Evolutionary conservation across 2,797 vertebrate species (phyloP).

Genomic region (Gymnoscopelus braueri): DNA sequence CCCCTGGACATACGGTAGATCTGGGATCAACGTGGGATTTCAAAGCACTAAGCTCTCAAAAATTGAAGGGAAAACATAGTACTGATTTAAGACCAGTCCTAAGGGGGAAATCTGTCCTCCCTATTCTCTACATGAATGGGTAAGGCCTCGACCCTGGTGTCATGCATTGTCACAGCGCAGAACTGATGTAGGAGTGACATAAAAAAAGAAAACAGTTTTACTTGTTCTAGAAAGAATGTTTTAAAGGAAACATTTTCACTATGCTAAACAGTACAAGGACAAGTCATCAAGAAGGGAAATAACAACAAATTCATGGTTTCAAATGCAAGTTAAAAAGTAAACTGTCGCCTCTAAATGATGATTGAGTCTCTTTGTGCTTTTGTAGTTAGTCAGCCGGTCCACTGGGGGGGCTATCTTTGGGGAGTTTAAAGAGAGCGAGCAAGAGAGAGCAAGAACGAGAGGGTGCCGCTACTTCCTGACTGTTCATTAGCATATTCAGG

Average conservation of each 20-base stretch:
- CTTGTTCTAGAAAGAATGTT: conserved; percentile 52
- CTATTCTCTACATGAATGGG: conserved; percentile 63
- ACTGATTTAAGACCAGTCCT: conserved; percentile 54
- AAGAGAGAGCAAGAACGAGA: conserved; percentile 31
- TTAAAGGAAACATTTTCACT: conserved; percentile 62
- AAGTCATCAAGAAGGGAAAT: conserved; percentile 51
- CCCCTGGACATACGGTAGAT: conserved; percentile 41
- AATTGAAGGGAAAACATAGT: conserved; percentile 33
- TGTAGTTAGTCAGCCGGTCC: conserved; percentile 78
- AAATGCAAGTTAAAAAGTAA: conserved; percentile 50
- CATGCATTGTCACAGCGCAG: conserved; percentile 84
- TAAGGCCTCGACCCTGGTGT: conserved; percentile 84
- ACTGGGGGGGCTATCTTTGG: conserved; percentile 77
- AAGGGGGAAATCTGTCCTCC: conserved; percentile 45
- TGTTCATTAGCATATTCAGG: conserved; percentile 52
- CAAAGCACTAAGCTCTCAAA: conserved; percentile 24
- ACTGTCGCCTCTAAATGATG: conserved; percentile 65
- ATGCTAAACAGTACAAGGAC: conserved; percentile 67
- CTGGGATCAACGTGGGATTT: conserved; percentile 19
- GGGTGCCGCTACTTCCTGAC: conserved; percentile 54
- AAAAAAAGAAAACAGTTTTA: conserved; percentile 43
- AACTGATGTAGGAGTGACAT: conserved; percentile 65
- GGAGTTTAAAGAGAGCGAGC: conserved; percentile 70
- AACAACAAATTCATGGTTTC: conserved; percentile 30
- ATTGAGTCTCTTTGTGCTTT: conserved; percentile 82